A percentile compares a stretch with the other conserved stretches of the same genome.
These are phyloP conservation scores for Galeopterus variegatus DNA, from an alignment of 2,113 vertebrate species.

Conservation along the genomic window DNA sequence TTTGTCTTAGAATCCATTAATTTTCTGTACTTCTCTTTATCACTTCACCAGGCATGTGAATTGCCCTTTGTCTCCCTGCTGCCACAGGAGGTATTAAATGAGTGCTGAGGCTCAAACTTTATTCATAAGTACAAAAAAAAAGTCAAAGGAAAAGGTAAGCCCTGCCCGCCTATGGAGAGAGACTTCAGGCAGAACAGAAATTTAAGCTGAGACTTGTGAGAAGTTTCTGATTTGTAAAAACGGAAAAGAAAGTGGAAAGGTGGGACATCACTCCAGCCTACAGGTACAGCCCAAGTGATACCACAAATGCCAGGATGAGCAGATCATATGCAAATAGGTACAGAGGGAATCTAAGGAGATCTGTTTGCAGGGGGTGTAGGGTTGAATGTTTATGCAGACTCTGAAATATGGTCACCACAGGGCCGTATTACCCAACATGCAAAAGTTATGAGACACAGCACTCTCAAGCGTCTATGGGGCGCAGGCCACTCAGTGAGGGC, in stretches of 20 bases:
- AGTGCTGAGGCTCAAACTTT: background rate
- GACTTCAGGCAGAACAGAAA: background rate
- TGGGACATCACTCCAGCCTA: background rate
- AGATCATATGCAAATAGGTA: background rate
- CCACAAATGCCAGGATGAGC: background rate
- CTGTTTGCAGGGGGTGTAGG: background rate
- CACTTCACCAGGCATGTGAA: background rate
- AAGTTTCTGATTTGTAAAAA: background rate
- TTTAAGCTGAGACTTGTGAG: background rate
- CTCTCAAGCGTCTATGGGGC: background rate
- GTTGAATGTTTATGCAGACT: background rate
- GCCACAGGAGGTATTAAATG: background rate
- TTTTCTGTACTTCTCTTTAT: background rate
- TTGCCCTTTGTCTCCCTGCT: background rate
- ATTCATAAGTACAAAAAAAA: conserved; percentile 15
- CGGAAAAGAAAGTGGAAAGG: background rate
- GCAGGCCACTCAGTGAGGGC: background rate
- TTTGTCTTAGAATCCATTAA: background rate
- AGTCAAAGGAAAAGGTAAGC: background rate
- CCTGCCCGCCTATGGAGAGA: background rate
- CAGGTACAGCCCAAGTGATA: background rate
- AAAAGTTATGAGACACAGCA: background rate
- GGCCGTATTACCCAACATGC: background rate
- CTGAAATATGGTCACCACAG: background rate
- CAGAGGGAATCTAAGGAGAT: background rate